These are phyloP conservation scores for Ormyrus rosae DNA, from an alignment of 2,888 invertebrate species.

Conservation along the genomic window DNA sequence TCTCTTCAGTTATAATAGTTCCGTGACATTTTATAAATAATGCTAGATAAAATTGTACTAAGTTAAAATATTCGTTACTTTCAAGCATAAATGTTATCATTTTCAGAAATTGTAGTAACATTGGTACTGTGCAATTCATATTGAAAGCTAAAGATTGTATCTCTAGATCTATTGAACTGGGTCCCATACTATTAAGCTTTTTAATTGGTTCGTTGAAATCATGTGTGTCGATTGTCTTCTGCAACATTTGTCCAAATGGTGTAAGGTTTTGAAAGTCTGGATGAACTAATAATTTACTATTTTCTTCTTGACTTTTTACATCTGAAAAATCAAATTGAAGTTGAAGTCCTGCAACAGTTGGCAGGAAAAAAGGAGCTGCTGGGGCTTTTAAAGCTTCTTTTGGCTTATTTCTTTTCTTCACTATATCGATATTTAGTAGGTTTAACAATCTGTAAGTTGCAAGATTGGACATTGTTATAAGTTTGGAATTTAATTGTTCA, in stretches of 20 bases:
- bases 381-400: slow-evolving; percentile 88
- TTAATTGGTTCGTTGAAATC: slow-evolving; percentile 80
- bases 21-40: slow-evolving; percentile 91
- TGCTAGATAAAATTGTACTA: slow-evolving; percentile 92
- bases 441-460: slow-evolving; percentile 95
- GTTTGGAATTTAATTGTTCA: slow-evolving; percentile 84
- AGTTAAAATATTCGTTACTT: slow-evolving; percentile 90
- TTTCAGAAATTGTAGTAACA: slow-evolving; percentile 88
- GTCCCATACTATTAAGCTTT: slow-evolving; percentile 84
- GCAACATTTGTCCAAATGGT: slow-evolving; percentile 82
- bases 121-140: slow-evolving; percentile 82
- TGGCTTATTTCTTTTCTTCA: slow-evolving; percentile 93
- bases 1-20: slow-evolving; percentile 78
- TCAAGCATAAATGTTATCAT: slow-evolving; percentile 84
- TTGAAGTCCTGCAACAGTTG: slow-evolving; percentile 90
- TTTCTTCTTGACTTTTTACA: slow-evolving; percentile 72
- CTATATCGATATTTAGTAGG: slow-evolving; percentile 89
- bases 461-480: slow-evolving; percentile 91
- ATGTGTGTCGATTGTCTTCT: slow-evolving; percentile 76
- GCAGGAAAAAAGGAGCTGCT: slow-evolving; percentile 95
- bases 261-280: slow-evolving; percentile 82
- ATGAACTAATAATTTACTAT: slow-evolving; percentile 78
- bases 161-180: slow-evolving; percentile 92
- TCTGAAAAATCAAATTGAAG: slow-evolving; percentile 86
- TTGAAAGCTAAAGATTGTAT: slow-evolving; percentile 87